Percentiles rank a stretch among this genome's conserved stretches.
Conservation (phyloP, 2,113 vertebrate species). For the Nycticebus coucang region DNA sequence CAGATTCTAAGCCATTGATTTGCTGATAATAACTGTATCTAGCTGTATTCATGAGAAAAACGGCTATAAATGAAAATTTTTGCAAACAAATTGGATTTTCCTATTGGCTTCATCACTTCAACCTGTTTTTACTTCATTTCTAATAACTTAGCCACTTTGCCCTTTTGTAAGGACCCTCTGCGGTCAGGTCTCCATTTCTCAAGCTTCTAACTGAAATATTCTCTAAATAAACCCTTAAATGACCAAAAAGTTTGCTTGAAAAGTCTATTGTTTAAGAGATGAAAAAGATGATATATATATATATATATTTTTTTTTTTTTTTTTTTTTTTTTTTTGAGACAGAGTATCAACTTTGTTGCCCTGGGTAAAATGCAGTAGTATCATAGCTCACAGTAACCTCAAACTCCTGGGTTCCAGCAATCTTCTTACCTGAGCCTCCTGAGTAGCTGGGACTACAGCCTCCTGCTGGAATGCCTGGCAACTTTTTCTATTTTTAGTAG, state of each 20-base stretch:
- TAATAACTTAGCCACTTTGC: not conserved
- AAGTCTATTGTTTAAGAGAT: slow-evolving; percentile 31
- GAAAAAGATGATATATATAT: not conserved
- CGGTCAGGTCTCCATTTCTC: slow-evolving; percentile 11
- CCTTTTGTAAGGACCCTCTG: not conserved
- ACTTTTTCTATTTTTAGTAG: not conserved
- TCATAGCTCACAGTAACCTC: not conserved
- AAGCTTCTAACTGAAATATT: slow-evolving; percentile 11
- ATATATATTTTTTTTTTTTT: not conserved
- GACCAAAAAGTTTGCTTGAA: not conserved
- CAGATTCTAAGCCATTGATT: not conserved
- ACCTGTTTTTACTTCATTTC: not conserved
- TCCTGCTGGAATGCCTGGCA: not conserved
- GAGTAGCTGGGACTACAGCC: too few species aligned
- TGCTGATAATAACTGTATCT: not conserved
- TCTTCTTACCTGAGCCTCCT: too few species aligned
- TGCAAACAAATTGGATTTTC: slow-evolving; percentile 38
- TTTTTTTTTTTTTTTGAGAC: not conserved
- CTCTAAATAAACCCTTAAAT: slow-evolving; percentile 29
- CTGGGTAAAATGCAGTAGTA: not conserved
- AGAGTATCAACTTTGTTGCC: not conserved
- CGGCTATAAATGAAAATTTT: not conserved
- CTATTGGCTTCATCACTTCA: not conserved
- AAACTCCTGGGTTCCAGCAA: too few species aligned
- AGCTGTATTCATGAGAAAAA: not conserved